These are phyloP conservation scores for Nemurella pictetii DNA, from an alignment of 2,888 invertebrate genomes.

Conservation along the genomic window DNA sequence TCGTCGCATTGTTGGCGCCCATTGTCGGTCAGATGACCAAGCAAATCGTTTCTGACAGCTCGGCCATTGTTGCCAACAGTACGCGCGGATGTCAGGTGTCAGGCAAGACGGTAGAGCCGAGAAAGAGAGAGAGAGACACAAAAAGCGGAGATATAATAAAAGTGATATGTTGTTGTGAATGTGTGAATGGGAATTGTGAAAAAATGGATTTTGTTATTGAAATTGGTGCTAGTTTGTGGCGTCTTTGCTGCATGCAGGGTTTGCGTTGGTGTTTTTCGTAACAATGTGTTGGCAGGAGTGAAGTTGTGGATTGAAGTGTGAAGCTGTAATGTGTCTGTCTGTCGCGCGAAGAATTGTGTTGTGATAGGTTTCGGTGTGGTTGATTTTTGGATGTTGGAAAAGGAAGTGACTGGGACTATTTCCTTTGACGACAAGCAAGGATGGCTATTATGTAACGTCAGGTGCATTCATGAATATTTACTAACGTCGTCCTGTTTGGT, in stretches of 20 bases:
- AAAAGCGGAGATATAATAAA: not conserved
- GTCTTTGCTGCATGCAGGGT: too few species aligned
- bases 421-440: too few species aligned
- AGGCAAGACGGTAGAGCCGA: not conserved
- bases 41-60: not conserved
- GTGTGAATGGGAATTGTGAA: not conserved
- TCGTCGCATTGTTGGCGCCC: too few species aligned
- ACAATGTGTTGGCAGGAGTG: too few species aligned
- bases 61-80: not conserved
- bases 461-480: too few species aligned
- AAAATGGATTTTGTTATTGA: not conserved
- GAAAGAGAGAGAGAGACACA: not conserved
- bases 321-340: too few species aligned
- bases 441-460: too few species aligned
- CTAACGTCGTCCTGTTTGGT: too few species aligned
- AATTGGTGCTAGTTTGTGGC: not conserved
- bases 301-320: too few species aligned
- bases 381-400: not conserved
- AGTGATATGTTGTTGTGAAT: not conserved
- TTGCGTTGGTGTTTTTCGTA: too few species aligned
- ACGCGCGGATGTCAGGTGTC: not conserved
- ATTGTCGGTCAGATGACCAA: not conserved
- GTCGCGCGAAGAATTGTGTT: not conserved
- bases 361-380: not conserved
- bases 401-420: not conserved